These are phyloP conservation scores for Melanostoma scalare DNA, from an alignment of 2,888 invertebrate genomes.

Conservation along the genomic window DNA sequence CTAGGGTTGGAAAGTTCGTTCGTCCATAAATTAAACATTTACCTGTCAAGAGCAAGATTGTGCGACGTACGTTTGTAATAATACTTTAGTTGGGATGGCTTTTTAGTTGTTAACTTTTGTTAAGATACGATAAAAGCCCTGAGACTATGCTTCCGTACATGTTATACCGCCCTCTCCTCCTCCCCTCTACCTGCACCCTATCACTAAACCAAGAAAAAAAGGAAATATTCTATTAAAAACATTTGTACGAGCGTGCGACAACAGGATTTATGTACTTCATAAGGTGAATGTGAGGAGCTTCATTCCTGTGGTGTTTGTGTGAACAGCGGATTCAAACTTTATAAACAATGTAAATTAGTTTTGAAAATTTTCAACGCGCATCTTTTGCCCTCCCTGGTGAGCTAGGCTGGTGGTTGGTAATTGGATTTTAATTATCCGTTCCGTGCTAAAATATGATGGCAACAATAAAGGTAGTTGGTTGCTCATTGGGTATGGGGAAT, in stretches of 20 bases:
- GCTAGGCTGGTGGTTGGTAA: conserved; percentile 52
- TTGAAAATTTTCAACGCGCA: conserved; percentile 53
- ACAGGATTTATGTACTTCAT: conserved; percentile 47
- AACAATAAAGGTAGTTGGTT: conserved; percentile 23
- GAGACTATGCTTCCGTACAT: conserved; percentile 29
- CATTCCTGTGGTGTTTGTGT: conserved; percentile 22
- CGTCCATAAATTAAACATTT: conserved; percentile 50
- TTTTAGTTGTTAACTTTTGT: conserved; percentile 55
- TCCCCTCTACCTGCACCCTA: too few relatives aligned
- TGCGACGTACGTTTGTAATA: conserved; percentile 2
- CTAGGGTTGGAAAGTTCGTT: not conserved
- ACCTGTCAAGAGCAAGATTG: not conserved
- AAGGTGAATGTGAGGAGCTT: conserved; percentile 31
- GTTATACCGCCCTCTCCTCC: not conserved
- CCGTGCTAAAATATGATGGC: conserved; percentile 51
- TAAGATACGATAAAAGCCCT: conserved; percentile 61
- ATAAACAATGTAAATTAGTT: conserved; percentile 68
- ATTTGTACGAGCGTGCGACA: conserved; percentile 50
- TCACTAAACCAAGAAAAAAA: conserved; percentile 11
- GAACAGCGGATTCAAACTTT: conserved; percentile 40
- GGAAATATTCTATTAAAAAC: conserved; percentile 55
- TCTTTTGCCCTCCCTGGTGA: conserved; percentile 13
- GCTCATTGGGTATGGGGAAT: not conserved
- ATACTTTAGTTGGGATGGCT: conserved; percentile 24
- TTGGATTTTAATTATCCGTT: conserved; percentile 69